Base-by-base conservation (phyloP, 1,140 invertebrate species). In the Liolophura sinensis region DNA sequence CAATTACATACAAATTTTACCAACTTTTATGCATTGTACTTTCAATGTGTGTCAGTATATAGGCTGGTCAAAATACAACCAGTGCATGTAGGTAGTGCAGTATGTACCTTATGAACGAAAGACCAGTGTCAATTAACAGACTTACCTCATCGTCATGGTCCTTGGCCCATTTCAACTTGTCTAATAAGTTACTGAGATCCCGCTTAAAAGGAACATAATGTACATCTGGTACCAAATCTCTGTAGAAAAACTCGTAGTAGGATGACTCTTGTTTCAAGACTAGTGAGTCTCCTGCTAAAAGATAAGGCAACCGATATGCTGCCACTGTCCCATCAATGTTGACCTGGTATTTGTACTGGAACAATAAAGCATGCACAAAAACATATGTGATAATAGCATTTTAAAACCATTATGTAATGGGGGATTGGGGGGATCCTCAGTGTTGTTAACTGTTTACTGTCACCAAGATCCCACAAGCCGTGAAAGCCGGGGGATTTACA, bases 241-340 rank as follows among this genome's bases (percentile, higher is more conserved):
- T 85, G 80, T 98, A 98, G 85, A 97, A 98, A 87, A 94, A 91
- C 88, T 98, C 96, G 83, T 96, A 96, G 84, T 95, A 98, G 24
- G 89, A 86, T 0, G 96, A 98, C 56, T 94, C 89, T 84, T 96
- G 94, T 86, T 98, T 99, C 1, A 98, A 87, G 15, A 98, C 90
- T 51, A 96, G 83, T 24, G 92, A 91, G 78, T 92, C 91, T 14
- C 96, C 95, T 64, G 89, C 91, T 62, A 98, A 81, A 16, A 98
- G 86, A 84, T 96, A 98, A 1, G 96, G 96, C 65, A 97, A 89
- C 73, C 96, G 87, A 85, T 98, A 99, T 0, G 96, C 93, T 54
- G 96, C 96, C 24, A 99, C 96, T 64, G 95, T 95, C 22, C 96
- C 96, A 88, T 99, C 96, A 57, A 98, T 89, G 80, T 92, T 95